phyloP scores from a whole-genome alignment of 2,113 vertebrate species.

The Turnix velox region DNA sequence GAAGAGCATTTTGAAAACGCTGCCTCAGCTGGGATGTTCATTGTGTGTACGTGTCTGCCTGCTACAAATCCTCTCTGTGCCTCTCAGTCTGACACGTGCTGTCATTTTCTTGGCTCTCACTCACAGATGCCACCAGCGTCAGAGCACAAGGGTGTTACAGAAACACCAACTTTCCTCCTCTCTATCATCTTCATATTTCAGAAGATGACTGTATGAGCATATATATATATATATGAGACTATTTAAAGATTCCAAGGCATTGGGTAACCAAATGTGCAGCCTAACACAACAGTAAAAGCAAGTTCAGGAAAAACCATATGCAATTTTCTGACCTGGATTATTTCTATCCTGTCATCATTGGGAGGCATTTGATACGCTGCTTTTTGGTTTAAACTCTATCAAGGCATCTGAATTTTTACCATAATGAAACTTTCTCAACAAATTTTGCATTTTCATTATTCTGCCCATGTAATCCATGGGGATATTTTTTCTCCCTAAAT shows the following conservation, averaged over 20 bases:
- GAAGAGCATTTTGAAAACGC: background rate
- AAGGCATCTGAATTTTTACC: constrained; percentile 24
- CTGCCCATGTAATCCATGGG: background rate
- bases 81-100: background rate
- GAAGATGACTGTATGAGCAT: background rate
- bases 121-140: background rate
- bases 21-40: constrained; percentile 4
- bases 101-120: background rate
- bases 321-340: constrained; percentile 24
- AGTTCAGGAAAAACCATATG: background rate
- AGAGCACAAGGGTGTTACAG: background rate
- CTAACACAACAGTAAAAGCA: background rate
- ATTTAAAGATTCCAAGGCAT: background rate
- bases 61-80: background rate
- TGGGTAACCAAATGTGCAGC: background rate
- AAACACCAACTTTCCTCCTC: background rate
- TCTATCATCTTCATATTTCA: background rate
- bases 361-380: constrained; percentile 8
- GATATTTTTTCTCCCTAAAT: constrained; percentile 36
- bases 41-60: background rate
- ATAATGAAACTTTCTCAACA: constrained; percentile 26
- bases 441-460: constrained; percentile 16
- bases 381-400: constrained; percentile 8
- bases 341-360: constrained; percentile 6
- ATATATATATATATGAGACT: background rate